Conservation (phyloP, 2,113 vertebrate genomes). For the Zosterops pallidus region DNA sequence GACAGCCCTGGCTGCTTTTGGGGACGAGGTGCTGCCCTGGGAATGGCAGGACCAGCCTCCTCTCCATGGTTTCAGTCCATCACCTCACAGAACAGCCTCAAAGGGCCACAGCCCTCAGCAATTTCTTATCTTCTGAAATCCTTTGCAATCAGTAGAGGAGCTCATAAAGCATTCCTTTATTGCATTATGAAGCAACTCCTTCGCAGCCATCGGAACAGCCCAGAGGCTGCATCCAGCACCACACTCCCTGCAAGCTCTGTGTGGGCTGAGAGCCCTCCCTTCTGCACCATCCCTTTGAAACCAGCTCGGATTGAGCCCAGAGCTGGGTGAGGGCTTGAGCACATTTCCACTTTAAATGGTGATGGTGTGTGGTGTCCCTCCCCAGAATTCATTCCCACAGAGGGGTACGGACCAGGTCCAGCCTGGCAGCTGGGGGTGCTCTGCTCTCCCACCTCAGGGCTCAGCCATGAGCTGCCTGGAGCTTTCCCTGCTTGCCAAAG, state of each 20-base stretch:
- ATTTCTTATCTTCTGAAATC: background rate
- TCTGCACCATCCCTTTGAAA: background rate
- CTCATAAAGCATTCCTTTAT: background rate
- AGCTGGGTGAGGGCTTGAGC: background rate
- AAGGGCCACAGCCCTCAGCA: background rate
- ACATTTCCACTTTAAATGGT: fast-evolving
- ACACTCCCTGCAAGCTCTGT: background rate
- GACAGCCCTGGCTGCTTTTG: background rate
- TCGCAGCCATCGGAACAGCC: background rate
- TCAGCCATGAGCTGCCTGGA: background rate
- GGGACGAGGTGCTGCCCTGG: background rate
- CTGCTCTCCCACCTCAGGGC: background rate
- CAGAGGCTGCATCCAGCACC: background rate
- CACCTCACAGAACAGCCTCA: background rate
- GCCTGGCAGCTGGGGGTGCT: background rate
- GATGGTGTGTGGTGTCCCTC: fast-evolving
- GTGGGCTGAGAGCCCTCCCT: background rate
- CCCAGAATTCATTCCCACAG: fast-evolving
- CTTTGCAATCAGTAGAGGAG: background rate
- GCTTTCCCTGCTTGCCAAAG: background rate
- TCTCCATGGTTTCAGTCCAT: background rate
- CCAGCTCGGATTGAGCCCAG: background rate
- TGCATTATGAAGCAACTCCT: background rate
- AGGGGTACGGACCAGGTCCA: fast-evolving
- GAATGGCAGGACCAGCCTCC: background rate